Evolutionary conservation across 1,140 invertebrate species (phyloP).

Genomic region (Hetaerina americana): DNA sequence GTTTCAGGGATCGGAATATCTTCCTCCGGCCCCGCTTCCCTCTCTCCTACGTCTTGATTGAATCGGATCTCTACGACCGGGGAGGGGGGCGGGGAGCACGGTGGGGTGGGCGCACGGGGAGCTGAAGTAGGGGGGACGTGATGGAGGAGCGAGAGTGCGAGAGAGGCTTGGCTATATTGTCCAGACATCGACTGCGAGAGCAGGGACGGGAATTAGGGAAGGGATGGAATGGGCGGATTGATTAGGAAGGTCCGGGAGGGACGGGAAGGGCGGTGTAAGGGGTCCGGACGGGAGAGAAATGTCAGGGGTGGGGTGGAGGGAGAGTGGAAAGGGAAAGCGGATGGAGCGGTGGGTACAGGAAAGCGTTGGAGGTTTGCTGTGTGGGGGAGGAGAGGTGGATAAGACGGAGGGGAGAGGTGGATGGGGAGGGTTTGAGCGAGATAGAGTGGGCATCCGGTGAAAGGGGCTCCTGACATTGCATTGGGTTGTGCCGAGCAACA

Average conservation of each 20-base stretch:
- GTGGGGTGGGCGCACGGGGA: no score
- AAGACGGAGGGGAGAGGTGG: no score
- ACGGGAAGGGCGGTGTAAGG: neutral
- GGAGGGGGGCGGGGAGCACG: neutral
- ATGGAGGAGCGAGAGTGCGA: no score
- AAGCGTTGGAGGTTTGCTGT: no score
- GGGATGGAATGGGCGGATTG: neutral
- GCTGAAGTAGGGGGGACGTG: no score
- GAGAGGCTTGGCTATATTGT: no score
- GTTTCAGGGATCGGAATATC: neutral
- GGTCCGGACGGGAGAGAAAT: neutral
- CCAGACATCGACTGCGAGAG: no score
- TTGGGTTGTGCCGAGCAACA: neutral
- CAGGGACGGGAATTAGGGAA: neutral
- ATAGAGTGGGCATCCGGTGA: neutral
- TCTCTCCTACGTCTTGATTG: neutral
- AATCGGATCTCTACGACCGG: neutral
- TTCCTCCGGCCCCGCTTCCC: neutral
- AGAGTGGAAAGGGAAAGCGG: neutral
- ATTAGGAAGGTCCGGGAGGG: neutral
- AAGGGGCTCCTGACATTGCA: neutral
- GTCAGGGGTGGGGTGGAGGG: neutral
- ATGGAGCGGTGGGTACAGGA: no score
- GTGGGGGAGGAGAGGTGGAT: no score
- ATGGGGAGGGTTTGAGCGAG: no score